Percentiles rank a stretch among this genome's conserved stretches.
phyloP scores from a whole-genome alignment of 2,113 vertebrate species.

The Lampris megalopsis region DNA sequence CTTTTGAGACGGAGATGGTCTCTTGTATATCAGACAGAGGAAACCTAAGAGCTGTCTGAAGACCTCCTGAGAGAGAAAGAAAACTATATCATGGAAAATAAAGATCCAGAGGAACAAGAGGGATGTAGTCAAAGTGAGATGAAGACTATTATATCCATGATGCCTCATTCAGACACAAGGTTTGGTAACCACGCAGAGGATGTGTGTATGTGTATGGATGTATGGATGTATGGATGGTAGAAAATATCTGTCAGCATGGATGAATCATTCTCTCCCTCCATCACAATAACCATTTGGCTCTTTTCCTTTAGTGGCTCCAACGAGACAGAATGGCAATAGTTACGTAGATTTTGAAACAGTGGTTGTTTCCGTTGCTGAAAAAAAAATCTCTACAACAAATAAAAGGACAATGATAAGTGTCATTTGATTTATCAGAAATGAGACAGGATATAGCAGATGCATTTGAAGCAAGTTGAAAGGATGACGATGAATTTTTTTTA shows the following conservation, averaged over 20 bases:
- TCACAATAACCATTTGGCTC: not conserved
- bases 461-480: not conserved
- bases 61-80: slow-evolving; percentile 35
- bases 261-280: slow-evolving; percentile 30
- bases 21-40: slow-evolving; percentile 20
- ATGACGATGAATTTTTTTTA: not conserved
- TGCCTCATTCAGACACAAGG: not conserved
- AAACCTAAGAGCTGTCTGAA: slow-evolving; percentile 37
- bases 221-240: not conserved
- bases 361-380: not conserved
- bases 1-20: slow-evolving; percentile 29
- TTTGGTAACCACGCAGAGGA: slow-evolving; percentile 6
- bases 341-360: not conserved
- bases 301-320: not conserved
- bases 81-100: slow-evolving; percentile 32
- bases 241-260: slow-evolving; percentile 1
- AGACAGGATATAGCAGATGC: not conserved
- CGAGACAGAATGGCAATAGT: not conserved
- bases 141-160: slow-evolving; percentile 16
- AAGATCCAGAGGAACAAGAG: slow-evolving; percentile 1
- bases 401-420: too few relatives aligned
- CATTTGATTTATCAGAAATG: not conserved
- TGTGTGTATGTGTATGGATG: not conserved
- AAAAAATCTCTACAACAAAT: not conserved
- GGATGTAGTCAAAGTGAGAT: slow-evolving; percentile 33